phyloP scores from a whole-genome alignment of 2,888 invertebrate genomes.

The Pogonocherus hispidulus region DNA sequence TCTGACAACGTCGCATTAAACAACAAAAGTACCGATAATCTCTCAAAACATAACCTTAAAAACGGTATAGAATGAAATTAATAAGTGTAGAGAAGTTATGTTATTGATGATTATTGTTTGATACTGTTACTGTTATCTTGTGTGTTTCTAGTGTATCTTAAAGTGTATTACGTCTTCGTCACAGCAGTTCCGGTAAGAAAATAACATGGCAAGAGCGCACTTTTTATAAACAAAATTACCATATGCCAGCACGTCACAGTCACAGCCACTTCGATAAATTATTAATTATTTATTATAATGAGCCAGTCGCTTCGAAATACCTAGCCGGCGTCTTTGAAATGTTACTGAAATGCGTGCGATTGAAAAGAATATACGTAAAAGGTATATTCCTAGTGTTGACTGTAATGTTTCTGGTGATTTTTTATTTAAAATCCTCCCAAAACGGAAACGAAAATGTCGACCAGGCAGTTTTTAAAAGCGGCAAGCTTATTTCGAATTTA shows the following conservation, averaged over 20 bases:
- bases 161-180: no score
- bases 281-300: not conserved
- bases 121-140: no score
- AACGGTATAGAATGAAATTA: not conserved
- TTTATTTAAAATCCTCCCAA: slow-evolving; percentile 35
- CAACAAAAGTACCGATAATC: not conserved
- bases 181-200: no score
- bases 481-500: slow-evolving; percentile 39
- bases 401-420: slow-evolving; percentile 27
- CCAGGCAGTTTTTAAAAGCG: not conserved
- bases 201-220: not conserved
- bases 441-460: slow-evolving; percentile 20
- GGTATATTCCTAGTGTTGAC: slow-evolving; percentile 41
- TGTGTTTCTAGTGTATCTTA: no score
- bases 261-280: not conserved
- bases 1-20: not conserved
- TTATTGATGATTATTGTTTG: no score
- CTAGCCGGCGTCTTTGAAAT: slow-evolving; percentile 32
- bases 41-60: slow-evolving; percentile 7
- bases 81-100: no score
- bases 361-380: slow-evolving; percentile 55
- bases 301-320: not conserved
- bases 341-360: slow-evolving; percentile 57
- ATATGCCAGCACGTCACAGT: slow-evolving; percentile 24
- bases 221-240: slow-evolving; percentile 16